Conservation (phyloP, 2,888 invertebrate genomes). For the Heliconius ismenius region DNA sequence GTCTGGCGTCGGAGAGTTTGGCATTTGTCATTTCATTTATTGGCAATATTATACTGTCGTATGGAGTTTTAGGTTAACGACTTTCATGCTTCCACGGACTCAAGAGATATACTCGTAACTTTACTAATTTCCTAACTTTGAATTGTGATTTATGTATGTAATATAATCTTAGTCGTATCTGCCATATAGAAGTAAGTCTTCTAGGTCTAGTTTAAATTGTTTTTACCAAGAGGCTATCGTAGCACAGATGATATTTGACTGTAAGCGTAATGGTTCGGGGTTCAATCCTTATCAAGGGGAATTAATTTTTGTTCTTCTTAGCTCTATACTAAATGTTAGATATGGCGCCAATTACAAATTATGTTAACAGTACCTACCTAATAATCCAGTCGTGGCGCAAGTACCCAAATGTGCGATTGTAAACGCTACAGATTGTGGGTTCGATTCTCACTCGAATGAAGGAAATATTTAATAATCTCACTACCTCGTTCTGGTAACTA, state of each 20-base stretch:
- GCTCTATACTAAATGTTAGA: no score
- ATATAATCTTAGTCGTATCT: constrained; percentile 3
- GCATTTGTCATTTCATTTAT: neutral
- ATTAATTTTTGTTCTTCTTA: no score
- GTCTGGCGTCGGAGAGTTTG: no score
- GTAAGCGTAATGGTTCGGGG: neutral
- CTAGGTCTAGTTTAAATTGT: neutral
- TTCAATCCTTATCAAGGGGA: neutral
- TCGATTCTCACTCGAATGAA: neutral
- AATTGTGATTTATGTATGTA: neutral
- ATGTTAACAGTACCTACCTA: no score
- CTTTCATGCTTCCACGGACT: neutral
- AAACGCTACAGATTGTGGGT: neutral
- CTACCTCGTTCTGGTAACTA: neutral
- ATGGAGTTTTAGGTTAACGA: neutral
- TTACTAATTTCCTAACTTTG: constrained; percentile 13
- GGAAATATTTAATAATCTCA: neutral
- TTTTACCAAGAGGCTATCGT: neutral
- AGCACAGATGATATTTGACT: neutral
- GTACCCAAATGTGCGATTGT: no score
- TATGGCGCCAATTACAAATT: no score
- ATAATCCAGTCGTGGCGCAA: no score
- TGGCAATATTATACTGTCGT: neutral
- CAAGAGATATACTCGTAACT: constrained; percentile 4
- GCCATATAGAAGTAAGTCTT: neutral